These are phyloP conservation scores for Drosophila vallismaia DNA, from an alignment of 2,888 invertebrate species.

Conservation along the genomic window DNA sequence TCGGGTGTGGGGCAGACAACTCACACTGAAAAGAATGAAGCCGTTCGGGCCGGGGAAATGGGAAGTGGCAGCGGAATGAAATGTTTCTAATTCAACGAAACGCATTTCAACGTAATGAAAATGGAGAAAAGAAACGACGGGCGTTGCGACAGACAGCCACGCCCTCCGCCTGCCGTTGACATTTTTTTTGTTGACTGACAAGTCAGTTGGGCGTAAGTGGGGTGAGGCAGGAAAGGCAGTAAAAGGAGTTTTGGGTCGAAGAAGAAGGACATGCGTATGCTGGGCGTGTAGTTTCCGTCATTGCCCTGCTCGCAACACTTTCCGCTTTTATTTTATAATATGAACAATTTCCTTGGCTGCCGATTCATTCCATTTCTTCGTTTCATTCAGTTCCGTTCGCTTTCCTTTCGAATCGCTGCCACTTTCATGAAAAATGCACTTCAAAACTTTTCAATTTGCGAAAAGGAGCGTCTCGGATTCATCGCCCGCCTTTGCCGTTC, in stretches of 20 bases:
- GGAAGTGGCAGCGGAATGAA: slow-evolving; percentile 44
- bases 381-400: slow-evolving; percentile 2
- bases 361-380: slow-evolving; percentile 5
- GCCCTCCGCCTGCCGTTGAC: slow-evolving; percentile 43
- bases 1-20: slow-evolving; percentile 9
- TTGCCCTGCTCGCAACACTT: slow-evolving; percentile 76
- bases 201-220: slow-evolving; percentile 8
- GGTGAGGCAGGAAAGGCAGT: background rate
- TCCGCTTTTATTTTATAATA: slow-evolving; percentile 78
- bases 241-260: slow-evolving; percentile 5
- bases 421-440: slow-evolving; percentile 74
- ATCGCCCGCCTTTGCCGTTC: slow-evolving; percentile 4
- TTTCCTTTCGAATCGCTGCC: slow-evolving; percentile 58
- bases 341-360: slow-evolving; percentile 74
- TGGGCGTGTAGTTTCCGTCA: slow-evolving; percentile 69
- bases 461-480: slow-evolving; percentile 47
- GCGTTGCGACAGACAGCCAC: slow-evolving; percentile 39
- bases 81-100: slow-evolving; percentile 73
- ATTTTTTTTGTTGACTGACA: slow-evolving; percentile 38
- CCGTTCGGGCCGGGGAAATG: background rate
- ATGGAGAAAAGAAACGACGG: slow-evolving; percentile 49
- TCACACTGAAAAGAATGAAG: slow-evolving; percentile 32
- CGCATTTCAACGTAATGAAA: slow-evolving; percentile 77
- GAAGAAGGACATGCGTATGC: slow-evolving; percentile 60
- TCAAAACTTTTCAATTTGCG: slow-evolving; percentile 74